Percentiles rank a stretch among this genome's conserved stretches.
phyloP scores from a whole-genome alignment of 1,140 invertebrate genomes.

The Drosophila eugracilis region DNA sequence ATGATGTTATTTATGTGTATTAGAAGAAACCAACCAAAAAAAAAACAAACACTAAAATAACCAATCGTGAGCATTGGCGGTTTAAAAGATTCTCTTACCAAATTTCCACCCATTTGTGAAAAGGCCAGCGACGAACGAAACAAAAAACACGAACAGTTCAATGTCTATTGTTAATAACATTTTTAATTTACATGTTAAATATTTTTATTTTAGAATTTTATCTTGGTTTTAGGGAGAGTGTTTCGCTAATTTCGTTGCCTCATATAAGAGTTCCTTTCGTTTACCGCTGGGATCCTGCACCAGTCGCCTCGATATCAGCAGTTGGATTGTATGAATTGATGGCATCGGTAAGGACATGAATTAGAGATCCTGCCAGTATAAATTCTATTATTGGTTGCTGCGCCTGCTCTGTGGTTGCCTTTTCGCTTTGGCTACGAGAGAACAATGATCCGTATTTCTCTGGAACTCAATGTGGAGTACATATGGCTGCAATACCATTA shows the following conservation, averaged over 20 bases:
- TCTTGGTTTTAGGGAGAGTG: slow-evolving; percentile 6
- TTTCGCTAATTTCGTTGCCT: slow-evolving; percentile 40
- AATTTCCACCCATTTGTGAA: slow-evolving; percentile 76
- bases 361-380: slow-evolving; percentile 59
- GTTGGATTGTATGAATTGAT: slow-evolving; percentile 54
- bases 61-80: slow-evolving; percentile 20
- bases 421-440: slow-evolving; percentile 36
- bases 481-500: slow-evolving; percentile 84
- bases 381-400: slow-evolving; percentile 43
- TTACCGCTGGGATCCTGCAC: slow-evolving; percentile 42
- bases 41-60: no score
- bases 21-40: slow-evolving; percentile 15
- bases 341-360: slow-evolving; percentile 5
- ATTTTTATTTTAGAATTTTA: slow-evolving; percentile 63
- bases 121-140: slow-evolving; percentile 49
- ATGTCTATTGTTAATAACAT: slow-evolving; percentile 78
- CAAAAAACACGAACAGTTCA: slow-evolving; percentile 67
- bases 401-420: slow-evolving; percentile 42
- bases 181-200: slow-evolving; percentile 76
- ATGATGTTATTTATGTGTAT: slow-evolving; percentile 49
- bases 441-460: slow-evolving; percentile 69
- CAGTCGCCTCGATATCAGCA: slow-evolving; percentile 59
- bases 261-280: slow-evolving; percentile 77
- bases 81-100: slow-evolving; percentile 46
- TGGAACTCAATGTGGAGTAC: slow-evolving; percentile 77